Percentiles rank a stretch among this genome's conserved stretches.
phyloP scores from a whole-genome alignment of 2,113 vertebrate genomes.

The Regulus satrapa region DNA sequence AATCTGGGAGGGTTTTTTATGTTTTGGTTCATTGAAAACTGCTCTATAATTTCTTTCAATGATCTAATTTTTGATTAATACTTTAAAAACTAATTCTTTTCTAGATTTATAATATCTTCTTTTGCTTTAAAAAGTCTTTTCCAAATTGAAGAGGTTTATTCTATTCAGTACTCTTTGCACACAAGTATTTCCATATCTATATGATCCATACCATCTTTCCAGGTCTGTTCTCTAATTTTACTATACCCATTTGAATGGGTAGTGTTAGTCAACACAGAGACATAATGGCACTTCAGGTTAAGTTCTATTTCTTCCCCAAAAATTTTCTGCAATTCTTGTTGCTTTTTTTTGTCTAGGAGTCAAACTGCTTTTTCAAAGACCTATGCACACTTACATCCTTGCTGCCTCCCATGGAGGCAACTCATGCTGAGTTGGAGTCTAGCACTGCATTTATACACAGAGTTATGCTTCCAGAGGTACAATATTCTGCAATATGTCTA shows the following conservation, averaged over 20 bases:
- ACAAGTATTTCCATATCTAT: not conserved
- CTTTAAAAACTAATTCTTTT: rapidly evolving
- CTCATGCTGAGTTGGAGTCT: not conserved
- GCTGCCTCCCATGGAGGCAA: not conserved
- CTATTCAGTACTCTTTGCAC: not conserved
- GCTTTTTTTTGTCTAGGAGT: not conserved
- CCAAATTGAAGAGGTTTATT: not conserved
- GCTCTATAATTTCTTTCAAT: not conserved
- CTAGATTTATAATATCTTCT: not conserved
- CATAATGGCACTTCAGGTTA: not conserved
- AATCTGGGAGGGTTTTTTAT: rapidly evolving
- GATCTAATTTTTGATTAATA: not conserved
- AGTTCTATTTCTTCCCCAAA: not conserved
- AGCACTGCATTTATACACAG: not conserved
- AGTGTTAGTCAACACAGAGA: not conserved
- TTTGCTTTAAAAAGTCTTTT: not conserved
- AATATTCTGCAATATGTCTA: not conserved
- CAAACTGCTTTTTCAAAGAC: not conserved
- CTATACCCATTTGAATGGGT: not conserved
- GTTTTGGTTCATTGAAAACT: not conserved
- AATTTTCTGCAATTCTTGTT: not conserved
- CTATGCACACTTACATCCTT: not conserved
- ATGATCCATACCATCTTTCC: not conserved
- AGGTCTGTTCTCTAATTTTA: not conserved
- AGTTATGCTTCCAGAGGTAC: not conserved